Evolutionary conservation across 2,113 vertebrate species (phyloP).

Genomic region (Chunga burmeisteri): DNA sequence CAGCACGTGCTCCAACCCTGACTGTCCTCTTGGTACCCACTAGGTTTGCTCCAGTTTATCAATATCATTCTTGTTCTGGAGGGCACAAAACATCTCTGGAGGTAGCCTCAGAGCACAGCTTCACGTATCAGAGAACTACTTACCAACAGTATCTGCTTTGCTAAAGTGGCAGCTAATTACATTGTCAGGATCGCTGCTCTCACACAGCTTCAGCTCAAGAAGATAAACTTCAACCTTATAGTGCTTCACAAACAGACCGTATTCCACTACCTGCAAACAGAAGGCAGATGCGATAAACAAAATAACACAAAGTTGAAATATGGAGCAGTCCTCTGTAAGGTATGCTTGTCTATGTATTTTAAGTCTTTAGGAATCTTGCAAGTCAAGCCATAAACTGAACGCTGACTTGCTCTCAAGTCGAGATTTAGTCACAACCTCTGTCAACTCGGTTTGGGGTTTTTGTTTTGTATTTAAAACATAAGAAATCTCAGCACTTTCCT

Average conservation of each 20-base stretch:
- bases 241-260: slow-evolving; percentile 97
- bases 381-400: not conserved
- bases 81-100: not conserved
- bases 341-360: not conserved
- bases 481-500: not conserved
- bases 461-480: not conserved
- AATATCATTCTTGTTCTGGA: not conserved
- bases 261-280: slow-evolving; percentile 88
- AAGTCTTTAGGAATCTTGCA: not conserved
- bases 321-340: not conserved
- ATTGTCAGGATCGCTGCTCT: slow-evolving; percentile 88
- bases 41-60: not conserved
- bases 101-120: not conserved
- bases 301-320: not conserved
- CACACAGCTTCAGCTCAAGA: slow-evolving; percentile 92
- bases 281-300: not conserved
- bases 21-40: not conserved
- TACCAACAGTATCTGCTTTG: slow-evolving; percentile 95
- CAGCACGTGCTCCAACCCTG: not conserved
- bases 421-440: not conserved
- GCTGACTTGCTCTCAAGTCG: not conserved
- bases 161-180: slow-evolving; percentile 91
- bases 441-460: not conserved
- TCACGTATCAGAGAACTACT: slow-evolving; percentile 9
- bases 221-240: slow-evolving; percentile 98